Evolutionary conservation across 1,140 invertebrate genomes (phyloP).

Genomic region (Battus philenor): DNA sequence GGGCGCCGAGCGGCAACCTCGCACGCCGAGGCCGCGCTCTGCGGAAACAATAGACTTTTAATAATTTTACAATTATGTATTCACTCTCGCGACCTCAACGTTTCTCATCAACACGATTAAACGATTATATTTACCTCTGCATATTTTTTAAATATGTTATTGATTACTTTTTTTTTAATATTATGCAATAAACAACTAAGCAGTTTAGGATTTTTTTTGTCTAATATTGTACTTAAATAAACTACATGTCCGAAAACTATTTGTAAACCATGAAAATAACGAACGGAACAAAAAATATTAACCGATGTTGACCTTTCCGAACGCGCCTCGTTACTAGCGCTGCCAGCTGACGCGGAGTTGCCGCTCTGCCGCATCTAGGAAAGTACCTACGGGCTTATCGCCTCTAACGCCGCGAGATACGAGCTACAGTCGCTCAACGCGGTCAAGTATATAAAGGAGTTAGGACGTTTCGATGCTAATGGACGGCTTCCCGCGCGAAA

Average conservation of each 20-base stretch:
- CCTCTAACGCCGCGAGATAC: constrained; percentile 34
- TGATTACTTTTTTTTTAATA: too few relatives aligned
- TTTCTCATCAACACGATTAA: too few relatives aligned
- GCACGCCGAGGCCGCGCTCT: constrained; percentile 50
- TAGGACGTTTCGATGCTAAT: constrained; percentile 45
- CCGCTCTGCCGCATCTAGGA: constrained; percentile 32
- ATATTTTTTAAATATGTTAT: too few relatives aligned
- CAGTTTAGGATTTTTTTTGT: too few relatives aligned
- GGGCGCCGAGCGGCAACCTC: constrained; percentile 61
- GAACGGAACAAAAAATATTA: constrained; percentile 59
- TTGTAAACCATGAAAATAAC: constrained; percentile 54
- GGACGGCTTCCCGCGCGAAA: constrained; percentile 67
- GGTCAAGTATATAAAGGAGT: constrained; percentile 58
- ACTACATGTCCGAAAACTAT: too few relatives aligned
- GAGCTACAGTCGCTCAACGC: constrained; percentile 33
- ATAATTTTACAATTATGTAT: constrained; percentile 41
- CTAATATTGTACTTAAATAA: too few relatives aligned
- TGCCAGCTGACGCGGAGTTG: constrained; percentile 72
- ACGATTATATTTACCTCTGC: too few relatives aligned
- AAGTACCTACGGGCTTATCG: constrained; percentile 55
- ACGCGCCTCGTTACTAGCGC: constrained; percentile 57
- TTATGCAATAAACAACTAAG: too few relatives aligned
- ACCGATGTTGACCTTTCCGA: constrained; percentile 70
- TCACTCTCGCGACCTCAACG: background rate
- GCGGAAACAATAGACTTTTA: constrained; percentile 67